Evolutionary conservation across 2,113 vertebrate genomes (phyloP).

Genomic region (Lonchura striata): DNA sequence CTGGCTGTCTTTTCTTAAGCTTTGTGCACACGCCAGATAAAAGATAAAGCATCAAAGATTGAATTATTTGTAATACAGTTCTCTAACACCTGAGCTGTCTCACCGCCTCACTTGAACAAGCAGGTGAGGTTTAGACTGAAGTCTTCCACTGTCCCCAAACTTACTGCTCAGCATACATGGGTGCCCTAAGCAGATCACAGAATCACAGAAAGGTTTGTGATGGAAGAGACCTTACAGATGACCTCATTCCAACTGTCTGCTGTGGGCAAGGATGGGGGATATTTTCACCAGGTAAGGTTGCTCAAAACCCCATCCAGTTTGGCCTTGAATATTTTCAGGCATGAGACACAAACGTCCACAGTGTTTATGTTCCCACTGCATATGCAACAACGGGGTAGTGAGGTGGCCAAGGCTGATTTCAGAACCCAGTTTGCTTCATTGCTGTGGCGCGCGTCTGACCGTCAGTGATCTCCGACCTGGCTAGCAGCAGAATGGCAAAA

Average conservation of each 20-base stretch:
- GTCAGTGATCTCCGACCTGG: neutral
- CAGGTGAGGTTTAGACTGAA: neutral
- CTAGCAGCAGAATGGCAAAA: neutral
- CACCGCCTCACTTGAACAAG: neutral
- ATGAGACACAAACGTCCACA: neutral
- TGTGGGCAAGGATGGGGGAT: neutral
- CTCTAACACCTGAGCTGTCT: neutral
- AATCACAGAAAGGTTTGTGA: neutral
- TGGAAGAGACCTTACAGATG: neutral
- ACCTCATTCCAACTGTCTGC: neutral
- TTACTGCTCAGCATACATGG: neutral
- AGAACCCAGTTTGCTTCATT: neutral
- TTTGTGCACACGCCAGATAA: neutral
- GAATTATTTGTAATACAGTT: neutral
- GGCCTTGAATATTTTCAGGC: neutral
- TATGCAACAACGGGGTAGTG: accelerated
- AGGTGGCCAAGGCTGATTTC: neutral
- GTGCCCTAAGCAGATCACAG: neutral
- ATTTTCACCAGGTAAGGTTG: neutral
- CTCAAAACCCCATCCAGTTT: neutral
- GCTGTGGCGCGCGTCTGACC: neutral
- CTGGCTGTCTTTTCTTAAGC: neutral
- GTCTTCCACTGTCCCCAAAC: neutral
- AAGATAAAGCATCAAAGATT: neutral
- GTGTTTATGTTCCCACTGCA: neutral